Conservation (phyloP, 1,140 invertebrate genomes). For the Aphelenchoides avenae region DNA sequence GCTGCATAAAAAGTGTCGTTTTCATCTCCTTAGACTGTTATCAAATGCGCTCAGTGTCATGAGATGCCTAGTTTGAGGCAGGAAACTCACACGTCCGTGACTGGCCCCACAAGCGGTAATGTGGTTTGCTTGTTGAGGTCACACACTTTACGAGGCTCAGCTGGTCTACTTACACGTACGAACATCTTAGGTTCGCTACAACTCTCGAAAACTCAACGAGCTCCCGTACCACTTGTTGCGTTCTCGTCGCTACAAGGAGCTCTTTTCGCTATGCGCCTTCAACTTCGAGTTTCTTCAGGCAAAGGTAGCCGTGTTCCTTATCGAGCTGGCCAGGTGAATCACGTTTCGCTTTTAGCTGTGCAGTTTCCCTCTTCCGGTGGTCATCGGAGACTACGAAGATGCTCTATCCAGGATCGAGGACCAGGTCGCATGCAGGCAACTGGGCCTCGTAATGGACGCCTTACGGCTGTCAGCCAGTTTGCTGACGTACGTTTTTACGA, state of each 20-base stretch:
- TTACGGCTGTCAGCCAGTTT: slow-evolving; percentile 70
- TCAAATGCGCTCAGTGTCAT: no score
- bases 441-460: slow-evolving; percentile 85
- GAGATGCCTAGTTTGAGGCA: no score
- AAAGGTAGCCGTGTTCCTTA: slow-evolving; percentile 60
- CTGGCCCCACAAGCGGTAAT: no score
- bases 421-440: slow-evolving; percentile 74
- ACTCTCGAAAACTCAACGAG: slow-evolving; percentile 67
- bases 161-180: slow-evolving; percentile 64
- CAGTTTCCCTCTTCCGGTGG: slow-evolving; percentile 86
- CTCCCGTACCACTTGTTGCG: slow-evolving; percentile 87
- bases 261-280: slow-evolving; percentile 88
- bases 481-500: no score
- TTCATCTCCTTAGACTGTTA: no score
- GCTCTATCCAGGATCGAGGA: slow-evolving; percentile 77
- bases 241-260: slow-evolving; percentile 80
- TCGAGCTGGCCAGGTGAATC: not conserved
- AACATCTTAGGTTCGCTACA: slow-evolving; percentile 69
- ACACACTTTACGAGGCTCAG: no score
- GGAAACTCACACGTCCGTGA: no score
- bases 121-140: no score
- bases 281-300: slow-evolving; percentile 96
- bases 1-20: no score
- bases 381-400: slow-evolving; percentile 92
- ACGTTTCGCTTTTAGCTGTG: slow-evolving; percentile 67